A percentile compares a stretch with the other conserved stretches of the same genome.
phyloP scores from a whole-genome alignment of 2,888 invertebrate genomes.

The Andrena flavipes region DNA sequence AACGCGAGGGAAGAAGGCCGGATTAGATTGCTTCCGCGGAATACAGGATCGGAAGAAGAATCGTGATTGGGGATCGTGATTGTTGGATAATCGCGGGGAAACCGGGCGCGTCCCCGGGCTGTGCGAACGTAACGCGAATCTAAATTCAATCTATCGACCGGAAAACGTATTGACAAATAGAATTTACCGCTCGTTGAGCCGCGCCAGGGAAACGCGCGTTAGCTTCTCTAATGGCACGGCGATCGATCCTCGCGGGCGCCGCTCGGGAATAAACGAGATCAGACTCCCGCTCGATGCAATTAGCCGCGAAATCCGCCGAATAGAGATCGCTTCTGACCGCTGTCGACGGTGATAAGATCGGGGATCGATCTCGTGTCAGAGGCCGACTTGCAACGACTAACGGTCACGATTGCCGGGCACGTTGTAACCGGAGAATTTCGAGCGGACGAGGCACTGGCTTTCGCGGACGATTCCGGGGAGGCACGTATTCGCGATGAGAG shows the following conservation, averaged over 20 bases:
- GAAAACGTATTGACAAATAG: constrained; percentile 6
- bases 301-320: background rate
- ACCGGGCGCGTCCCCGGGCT: background rate
- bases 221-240: background rate
- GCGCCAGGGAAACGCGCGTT: constrained; percentile 1
- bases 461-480: background rate
- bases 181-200: background rate
- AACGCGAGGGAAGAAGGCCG: background rate
- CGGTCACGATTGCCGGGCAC: too few species aligned
- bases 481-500: background rate
- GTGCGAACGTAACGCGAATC: background rate
- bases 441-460: background rate
- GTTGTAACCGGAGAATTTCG: too few species aligned
- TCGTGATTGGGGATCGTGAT: background rate
- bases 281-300: background rate
- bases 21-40: background rate
- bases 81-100: background rate
- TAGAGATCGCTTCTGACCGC: background rate
- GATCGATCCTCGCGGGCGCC: background rate
- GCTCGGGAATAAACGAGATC: background rate
- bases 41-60: background rate
- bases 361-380: background rate
- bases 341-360: background rate
- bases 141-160: constrained; percentile 32
- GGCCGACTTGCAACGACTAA: too few species aligned